Evolutionary conservation across 1,140 invertebrate species (phyloP), one percentile per base, ranked within the genome.

Genomic region (Drosophila sucinea): DNA sequence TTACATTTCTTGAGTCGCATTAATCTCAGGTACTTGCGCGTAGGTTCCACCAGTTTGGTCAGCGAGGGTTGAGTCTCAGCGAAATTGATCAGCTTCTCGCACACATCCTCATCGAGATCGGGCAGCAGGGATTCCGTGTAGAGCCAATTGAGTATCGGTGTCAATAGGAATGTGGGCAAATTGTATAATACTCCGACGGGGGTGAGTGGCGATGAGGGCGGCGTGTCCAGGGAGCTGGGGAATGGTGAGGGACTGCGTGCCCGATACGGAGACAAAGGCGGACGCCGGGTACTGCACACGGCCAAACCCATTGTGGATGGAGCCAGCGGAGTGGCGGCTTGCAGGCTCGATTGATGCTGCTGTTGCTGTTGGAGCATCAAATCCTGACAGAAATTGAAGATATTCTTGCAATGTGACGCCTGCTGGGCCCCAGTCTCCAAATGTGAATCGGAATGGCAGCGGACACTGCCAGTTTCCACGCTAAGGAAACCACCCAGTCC

Each of bases 71-170:
- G 87, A 51, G 93, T 90, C 47, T 92, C 81, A 35, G 93, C 92
- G 60, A 92, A 90, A 78, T 92, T 92, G 10, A 95, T 93, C 41
- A 94, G 93, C 60, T 93, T 92, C 65, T 92, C 92, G 29, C 94
- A 94, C 4, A 93, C 93, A 38, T 93, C 91, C 78, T 94, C 94
- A 25, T 93, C 92, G 55, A 95, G 84, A 67, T 92, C 90, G 8
- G 95, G 94, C 29, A 91, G 61, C 74, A 95, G 89, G 73, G 94
- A 94, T 79, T 95, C 94, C n/a, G 94, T 93, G 78, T 95, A 95
- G 7, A 95, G 82, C 89, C 93, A 95, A 87, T 95, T 93, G 8
- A 95, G 90, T 54, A 94, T 93, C 10, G 94, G 94, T 25, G 92
- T 92, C 7, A 95, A 74, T 17, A 95, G 93, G 78, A 94, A 94